Evolutionary conservation across 1,140 invertebrate genomes (phyloP), one percentile per base, ranked within the genome.

Genomic region (Cyclargus thomasi): DNA sequence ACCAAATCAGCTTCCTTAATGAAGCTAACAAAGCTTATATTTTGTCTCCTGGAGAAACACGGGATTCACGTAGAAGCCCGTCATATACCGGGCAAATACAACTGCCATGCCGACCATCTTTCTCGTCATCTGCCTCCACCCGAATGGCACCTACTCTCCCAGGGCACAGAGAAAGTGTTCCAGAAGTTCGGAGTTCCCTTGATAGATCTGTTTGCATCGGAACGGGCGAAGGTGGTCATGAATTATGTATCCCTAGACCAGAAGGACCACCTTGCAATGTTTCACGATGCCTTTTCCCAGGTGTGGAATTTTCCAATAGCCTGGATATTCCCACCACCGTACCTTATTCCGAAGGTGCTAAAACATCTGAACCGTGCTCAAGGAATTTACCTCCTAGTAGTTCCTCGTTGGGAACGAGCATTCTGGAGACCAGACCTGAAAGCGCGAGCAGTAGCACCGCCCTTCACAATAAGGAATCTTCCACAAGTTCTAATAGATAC

Each of bases 261-360:
- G 36, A 69, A 11, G 22, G 71, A 72, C 18, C 10, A 17, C 6
- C 65, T 64, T n/a, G 71, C 71, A 0, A 35, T 69, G 20, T 69
- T 57, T 39, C 65, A 72, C 68, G 71, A 69, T 57, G 67, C 71
- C 1, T 72, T 72, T 62, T 67, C 62, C 55, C 35, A 14, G 11
- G 36, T 11, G 8, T 72, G 71, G 71, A 62, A 65, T 11, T 72
- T 62, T 29, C 62, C 21, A 5, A 47, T 67, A 10, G 68, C 63
- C 7, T 72, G 71, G 71, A 53, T 69, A 16, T 72, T 74, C 22
- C 65, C 70, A 59, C 69, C 72, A 14, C 69, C 70, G n/a, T 71
- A 66, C 18, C 59, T 71, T 20, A 67, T 71, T 2, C 66, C 70
- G 36, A 71, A 62, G 36, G 69, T 74, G 0, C 22, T 69, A 16